phyloP scores from a whole-genome alignment of 2,888 invertebrate genomes.

The Trichopoda pennipes region DNA sequence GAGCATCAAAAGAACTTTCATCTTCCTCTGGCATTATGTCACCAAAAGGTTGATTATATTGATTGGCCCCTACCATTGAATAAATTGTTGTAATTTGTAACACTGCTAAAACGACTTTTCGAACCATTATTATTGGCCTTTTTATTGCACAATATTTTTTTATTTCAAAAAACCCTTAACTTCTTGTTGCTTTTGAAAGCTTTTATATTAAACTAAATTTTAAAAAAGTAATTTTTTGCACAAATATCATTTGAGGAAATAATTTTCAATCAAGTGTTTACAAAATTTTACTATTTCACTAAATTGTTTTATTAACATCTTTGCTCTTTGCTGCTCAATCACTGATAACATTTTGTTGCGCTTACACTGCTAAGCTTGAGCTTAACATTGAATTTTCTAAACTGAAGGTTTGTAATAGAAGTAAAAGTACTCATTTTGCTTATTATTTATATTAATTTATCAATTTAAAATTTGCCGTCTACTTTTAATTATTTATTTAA shows the following conservation, averaged over 20 bases:
- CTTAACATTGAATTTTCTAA: slow-evolving; percentile 60
- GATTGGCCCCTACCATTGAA: neutral
- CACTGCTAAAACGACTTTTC: neutral
- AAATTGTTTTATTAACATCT: slow-evolving; percentile 32
- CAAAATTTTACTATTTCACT: slow-evolving; percentile 16
- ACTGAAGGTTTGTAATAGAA: slow-evolving; percentile 36
- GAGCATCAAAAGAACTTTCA: slow-evolving; percentile 23
- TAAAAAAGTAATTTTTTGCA: neutral
- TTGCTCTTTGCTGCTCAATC: slow-evolving; percentile 28
- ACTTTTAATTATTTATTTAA: slow-evolving; percentile 6
- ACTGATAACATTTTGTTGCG: slow-evolving; percentile 49
- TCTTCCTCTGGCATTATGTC: slow-evolving; percentile 33
- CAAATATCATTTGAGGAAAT: slow-evolving; percentile 26
- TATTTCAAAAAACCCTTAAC: neutral
- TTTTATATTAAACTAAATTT: slow-evolving; percentile 22
- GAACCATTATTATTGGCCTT: neutral
- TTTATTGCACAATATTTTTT: neutral
- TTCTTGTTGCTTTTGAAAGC: slow-evolving; percentile 13
- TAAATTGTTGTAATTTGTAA: neutral
- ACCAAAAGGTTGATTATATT: slow-evolving; percentile 42
- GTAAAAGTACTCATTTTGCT: slow-evolving; percentile 1
- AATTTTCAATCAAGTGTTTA: slow-evolving; percentile 24
- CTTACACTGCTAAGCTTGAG: slow-evolving; percentile 47
- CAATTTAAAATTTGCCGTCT: neutral
- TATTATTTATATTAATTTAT: slow-evolving; percentile 5